Base-by-base conservation (phyloP, 2,113 vertebrate genomes). In the Spea multiplicata region DNA sequence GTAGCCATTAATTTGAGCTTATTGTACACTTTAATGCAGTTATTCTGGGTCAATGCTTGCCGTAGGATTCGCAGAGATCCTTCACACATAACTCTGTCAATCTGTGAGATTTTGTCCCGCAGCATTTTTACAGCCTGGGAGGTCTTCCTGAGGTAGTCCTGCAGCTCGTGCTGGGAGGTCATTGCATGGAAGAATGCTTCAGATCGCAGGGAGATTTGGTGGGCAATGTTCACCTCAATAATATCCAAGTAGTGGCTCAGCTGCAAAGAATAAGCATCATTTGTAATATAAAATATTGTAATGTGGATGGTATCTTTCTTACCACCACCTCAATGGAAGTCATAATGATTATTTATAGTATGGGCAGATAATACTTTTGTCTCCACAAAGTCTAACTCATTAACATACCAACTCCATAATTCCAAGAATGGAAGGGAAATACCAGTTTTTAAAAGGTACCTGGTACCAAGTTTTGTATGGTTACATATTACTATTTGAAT, bases 131-230 rank as follows among this genome's bases (percentile, higher is more conserved):
- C 96, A 74, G 96, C 95, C 67, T 89, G 91, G 82, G 95, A 95
- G 59, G 97, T 98, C 89, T 95, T 94, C 85, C 89, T 94, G 90
- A 99, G 95, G 83, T 94, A 95, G 93, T 99, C 97, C 93, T 99
- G 97, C 84, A 99, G 92, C 82, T 99, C 95, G 30, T 96, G 97
- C 89, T 99, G 97, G 53, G 97, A 99, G 76, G 97, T 98, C 97
- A 99, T 98, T 87, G 97, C 97, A 82, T 99, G 97, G 84, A 99
- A 99, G 88, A 99, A 99, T 3, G 97, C 96, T 86, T 99, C 97
- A 2, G 97, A 99, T 88, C 97, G 97, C 75, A 97, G 91, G 3
- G 97, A 99, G 89, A 99, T 99, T 91, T 99, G 97, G 57, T 95
- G 96, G 59, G 97, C 97, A 75, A 99, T 99, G 89, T 96, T 98